A percentile compares a stretch with the other conserved stretches of the same genome.
These are phyloP conservation scores for Tragelaphus imberbis DNA, from an alignment of 2,113 vertebrate species.

Conservation along the genomic window DNA sequence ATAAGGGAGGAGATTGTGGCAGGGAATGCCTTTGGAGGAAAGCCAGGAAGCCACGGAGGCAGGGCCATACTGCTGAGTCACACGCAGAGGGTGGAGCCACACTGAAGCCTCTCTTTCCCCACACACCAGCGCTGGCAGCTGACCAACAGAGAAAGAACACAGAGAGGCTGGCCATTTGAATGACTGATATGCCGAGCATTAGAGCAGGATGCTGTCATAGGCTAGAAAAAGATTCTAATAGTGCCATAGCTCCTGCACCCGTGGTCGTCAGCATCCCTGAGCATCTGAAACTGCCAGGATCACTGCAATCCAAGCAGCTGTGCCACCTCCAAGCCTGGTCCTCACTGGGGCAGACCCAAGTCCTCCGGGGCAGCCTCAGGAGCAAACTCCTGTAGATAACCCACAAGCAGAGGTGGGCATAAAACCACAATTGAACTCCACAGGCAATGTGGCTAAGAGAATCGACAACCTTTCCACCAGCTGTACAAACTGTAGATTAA, in stretches of 20 bases:
- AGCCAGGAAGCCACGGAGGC: not conserved
- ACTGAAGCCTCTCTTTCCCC: not conserved
- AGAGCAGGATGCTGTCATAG: not conserved
- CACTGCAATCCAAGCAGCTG: not conserved
- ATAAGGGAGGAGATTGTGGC: not conserved
- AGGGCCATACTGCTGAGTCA: not conserved
- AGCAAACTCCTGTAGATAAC: not conserved
- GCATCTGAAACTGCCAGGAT: not conserved
- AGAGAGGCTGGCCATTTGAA: not conserved
- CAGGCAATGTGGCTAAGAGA: not conserved
- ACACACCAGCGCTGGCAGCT: not conserved
- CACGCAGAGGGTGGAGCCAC: not conserved
- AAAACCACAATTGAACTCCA: not conserved
- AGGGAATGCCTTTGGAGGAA: not conserved
- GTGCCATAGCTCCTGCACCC: not conserved
- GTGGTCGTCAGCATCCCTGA: not conserved
- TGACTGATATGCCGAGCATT: not conserved
- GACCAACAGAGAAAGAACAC: not conserved
- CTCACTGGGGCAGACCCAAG: not conserved
- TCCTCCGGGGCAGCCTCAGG: not conserved
- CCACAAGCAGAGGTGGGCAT: not conserved
- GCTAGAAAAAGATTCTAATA: not conserved
- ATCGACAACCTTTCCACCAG: not conserved
- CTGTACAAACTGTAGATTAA: not conserved
- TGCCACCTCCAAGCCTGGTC: not conserved